These are phyloP conservation scores for Sebastiscus tertius DNA, from an alignment of 2,797 vertebrate genomes.

Conservation along the genomic window DNA sequence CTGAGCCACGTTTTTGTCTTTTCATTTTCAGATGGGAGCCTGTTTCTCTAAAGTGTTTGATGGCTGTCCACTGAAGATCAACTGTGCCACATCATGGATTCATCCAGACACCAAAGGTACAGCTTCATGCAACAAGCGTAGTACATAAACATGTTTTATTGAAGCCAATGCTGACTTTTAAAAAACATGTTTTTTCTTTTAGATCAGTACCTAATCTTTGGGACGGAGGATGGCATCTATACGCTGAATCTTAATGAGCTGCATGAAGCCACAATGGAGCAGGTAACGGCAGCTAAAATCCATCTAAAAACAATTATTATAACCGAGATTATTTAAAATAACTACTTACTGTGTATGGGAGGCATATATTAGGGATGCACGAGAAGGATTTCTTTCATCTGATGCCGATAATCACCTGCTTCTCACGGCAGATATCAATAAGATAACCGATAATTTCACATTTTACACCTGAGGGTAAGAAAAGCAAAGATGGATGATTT, in stretches of 20 bases:
- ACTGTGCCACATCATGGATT: slow-evolving; percentile 99
- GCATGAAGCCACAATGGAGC: slow-evolving; percentile 98
- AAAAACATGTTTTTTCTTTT: neutral
- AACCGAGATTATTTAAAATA: neutral
- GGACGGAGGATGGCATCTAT: slow-evolving; percentile 98
- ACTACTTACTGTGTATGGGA: neutral
- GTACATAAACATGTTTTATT: neutral
- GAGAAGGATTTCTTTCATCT: no score
- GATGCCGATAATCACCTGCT: no score
- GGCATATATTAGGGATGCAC: neutral
- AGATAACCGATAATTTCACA: no score
- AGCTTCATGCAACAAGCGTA: neutral
- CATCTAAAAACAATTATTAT: neutral
- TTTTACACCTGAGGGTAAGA: no score
- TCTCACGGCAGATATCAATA: no score
- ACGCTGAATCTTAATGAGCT: slow-evolving; percentile 97
- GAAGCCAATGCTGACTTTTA: neutral
- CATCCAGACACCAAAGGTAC: slow-evolving; percentile 98
- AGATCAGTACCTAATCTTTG: slow-evolving; percentile 99
- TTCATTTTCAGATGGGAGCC: slow-evolving; percentile 91
- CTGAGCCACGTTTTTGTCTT: slow-evolving; percentile 25
- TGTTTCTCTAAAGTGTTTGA: slow-evolving; percentile 99
- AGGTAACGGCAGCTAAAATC: slow-evolving; percentile 80
- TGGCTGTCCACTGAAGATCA: slow-evolving; percentile 98
- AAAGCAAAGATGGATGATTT: no score